These are phyloP conservation scores for Babylonia areolata DNA, from an alignment of 1,140 invertebrate genomes.

Conservation along the genomic window DNA sequence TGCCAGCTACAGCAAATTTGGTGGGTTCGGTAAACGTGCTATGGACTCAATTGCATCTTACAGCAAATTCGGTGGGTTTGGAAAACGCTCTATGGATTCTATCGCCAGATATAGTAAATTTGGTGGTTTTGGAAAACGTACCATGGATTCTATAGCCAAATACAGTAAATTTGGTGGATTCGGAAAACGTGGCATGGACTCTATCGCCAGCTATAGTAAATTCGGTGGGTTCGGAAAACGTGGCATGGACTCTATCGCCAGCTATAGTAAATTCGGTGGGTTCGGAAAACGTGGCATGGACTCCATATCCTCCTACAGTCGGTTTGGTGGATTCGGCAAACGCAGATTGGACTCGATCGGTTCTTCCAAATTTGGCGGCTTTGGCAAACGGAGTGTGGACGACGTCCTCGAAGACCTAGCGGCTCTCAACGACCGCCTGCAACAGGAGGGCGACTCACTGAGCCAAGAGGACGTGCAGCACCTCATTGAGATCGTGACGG, in stretches of 20 bases:
- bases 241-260: conserved; percentile 14
- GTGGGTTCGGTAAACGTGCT: conserved; percentile 26
- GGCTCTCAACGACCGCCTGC: not conserved
- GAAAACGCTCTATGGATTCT: not conserved
- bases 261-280: not conserved
- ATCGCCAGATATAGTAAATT: not conserved
- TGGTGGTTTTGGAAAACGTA: conserved; percentile 19
- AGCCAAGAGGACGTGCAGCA: not conserved
- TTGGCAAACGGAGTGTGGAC: conserved; percentile 9
- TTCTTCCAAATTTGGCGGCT: conserved; percentile 15
- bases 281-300: conserved; percentile 11
- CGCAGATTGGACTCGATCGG: conserved; percentile 19
- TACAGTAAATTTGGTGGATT: conserved; percentile 22
- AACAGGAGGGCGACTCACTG: conserved; percentile 5
- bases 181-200: conserved; percentile 29
- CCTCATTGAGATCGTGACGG: not conserved
- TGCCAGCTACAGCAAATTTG: not conserved
- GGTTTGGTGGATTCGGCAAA: conserved; percentile 19
- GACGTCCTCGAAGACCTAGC: not conserved
- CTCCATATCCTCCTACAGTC: not conserved
- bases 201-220: not conserved
- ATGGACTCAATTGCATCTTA: conserved; percentile 18
- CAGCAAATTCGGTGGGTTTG: conserved; percentile 25
- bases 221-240: conserved; percentile 34
- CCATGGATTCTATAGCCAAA: not conserved